phyloP scores from a whole-genome alignment of 1,140 invertebrate genomes.

The Prorops nasuta region DNA sequence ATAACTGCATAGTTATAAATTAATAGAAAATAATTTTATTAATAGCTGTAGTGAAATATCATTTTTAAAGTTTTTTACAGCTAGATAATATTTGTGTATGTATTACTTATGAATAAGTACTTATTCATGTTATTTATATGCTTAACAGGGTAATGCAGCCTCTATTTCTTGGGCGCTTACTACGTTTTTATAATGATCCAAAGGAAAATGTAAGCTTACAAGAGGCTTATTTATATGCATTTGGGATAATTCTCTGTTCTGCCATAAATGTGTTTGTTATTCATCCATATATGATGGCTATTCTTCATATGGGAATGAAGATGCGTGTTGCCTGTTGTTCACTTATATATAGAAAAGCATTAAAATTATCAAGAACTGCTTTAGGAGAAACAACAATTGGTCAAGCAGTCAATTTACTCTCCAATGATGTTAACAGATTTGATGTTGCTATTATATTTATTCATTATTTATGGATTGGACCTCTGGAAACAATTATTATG shows the following conservation, averaged over 20 bases:
- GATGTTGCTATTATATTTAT: conserved; percentile 67
- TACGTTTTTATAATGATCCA: conserved; percentile 62
- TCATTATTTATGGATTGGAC: conserved; percentile 71
- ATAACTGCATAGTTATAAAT: too few relatives aligned
- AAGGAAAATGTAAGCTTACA: conserved; percentile 47
- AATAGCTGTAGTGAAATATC: conserved; percentile 21
- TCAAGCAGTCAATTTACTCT: conserved; percentile 84
- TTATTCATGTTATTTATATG: too few relatives aligned
- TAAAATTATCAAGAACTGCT: conserved; percentile 65
- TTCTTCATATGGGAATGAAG: conserved; percentile 72
- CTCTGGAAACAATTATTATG: conserved; percentile 72
- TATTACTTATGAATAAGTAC: too few relatives aligned
- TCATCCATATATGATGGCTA: conserved; percentile 76
- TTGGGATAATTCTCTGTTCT: conserved; percentile 67
- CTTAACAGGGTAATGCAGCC: conserved; percentile 68
- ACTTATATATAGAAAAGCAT: conserved; percentile 78
- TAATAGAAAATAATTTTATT: conserved; percentile 32
- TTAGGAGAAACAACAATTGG: conserved; percentile 76
- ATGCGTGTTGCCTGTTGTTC: conserved; percentile 76
- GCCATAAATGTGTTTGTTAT: conserved; percentile 66
- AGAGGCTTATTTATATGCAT: conserved; percentile 68
- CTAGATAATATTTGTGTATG: too few relatives aligned
- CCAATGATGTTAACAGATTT: conserved; percentile 78
- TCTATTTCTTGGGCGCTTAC: conserved; percentile 66
- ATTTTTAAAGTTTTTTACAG: too few relatives aligned